These are phyloP conservation scores for Dendropsophus ebraccatus DNA, from an alignment of 2,113 vertebrate species.

Conservation along the genomic window DNA sequence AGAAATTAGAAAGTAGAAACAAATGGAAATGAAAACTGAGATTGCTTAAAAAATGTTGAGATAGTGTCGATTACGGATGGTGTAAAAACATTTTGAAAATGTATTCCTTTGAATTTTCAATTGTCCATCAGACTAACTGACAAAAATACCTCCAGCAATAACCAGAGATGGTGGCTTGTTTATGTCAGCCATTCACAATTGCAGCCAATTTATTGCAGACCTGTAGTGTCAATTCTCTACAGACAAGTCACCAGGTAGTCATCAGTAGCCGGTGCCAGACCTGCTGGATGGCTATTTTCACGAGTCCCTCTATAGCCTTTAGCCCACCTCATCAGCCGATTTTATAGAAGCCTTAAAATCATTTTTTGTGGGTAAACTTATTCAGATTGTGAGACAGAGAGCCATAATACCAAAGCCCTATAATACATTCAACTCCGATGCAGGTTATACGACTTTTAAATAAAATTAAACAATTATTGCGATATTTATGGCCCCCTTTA, in stretches of 20 bases:
- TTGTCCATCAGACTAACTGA: background rate
- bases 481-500: constrained; percentile 16
- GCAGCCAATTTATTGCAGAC: constrained; percentile 38
- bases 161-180: constrained; percentile 1
- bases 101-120: constrained; percentile 1
- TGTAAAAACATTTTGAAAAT: no score
- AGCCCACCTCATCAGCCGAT: constrained; percentile 5
- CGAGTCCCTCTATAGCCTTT: constrained; percentile 45
- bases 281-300: background rate
- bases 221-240: constrained; percentile 31
- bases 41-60: background rate
- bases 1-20: background rate
- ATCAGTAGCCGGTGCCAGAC: constrained; percentile 8
- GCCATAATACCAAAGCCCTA: background rate
- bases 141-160: constrained; percentile 15
- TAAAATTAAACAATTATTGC: constrained; percentile 13
- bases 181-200: constrained; percentile 10
- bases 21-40: background rate
- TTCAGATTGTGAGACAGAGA: constrained; percentile 1
- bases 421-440: background rate
- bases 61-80: background rate
- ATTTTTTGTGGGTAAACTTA: constrained; percentile 18
- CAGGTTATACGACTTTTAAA: background rate
- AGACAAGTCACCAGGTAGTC: constrained; percentile 12
- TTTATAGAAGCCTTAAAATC: constrained; percentile 35